Base-by-base conservation (phyloP, 2,888 invertebrate species). In the Anthophora plumipes region DNA sequence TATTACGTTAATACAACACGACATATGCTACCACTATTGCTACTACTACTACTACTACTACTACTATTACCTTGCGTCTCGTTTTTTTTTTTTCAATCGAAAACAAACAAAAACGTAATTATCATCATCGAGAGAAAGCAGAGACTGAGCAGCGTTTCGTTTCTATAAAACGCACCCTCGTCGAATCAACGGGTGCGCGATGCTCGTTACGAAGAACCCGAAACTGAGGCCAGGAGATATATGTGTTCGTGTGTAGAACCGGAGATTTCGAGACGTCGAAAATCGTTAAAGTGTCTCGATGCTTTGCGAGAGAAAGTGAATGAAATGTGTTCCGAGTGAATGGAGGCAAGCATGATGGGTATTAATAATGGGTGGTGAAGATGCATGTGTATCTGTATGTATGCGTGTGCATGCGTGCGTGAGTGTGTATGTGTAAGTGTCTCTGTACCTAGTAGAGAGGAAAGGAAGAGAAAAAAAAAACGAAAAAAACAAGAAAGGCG, bases 381-480 rank as follows among this genome's bases (percentile, higher is more conserved):
- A 31, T 31, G 31, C 31, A 1, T 31, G 31, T 31, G 4, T 31
- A 4, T 31, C 1, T 31, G 31, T 3, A 1, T 31, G 31, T 31
- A 31, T 31, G 31, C 4, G 4, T 31, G 31, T 3, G 31, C 31
- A 4, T 31, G 31, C 31, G 4, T 14, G 43, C 46, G 46, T 20
- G 57, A 14, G 17, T 46, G 31, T 14, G 54, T 48, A 46, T 43
- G 39, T 66, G 75, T 48, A 37, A 52, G 52, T 70, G 60, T 48
- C 46, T 50, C 14, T 31, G 20, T 50, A 73, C 46, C 71, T 72
- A 76, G 63, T 61, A 69, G 70, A 69, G 69, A 77, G 41, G 73
- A 67, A 70, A 67, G 55, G 72, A 77, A 73, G 61, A n/a, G 61
- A 61, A 66, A 73, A 48, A 66, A 63, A 48, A 59, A 41, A n/a